phyloP scores from a whole-genome alignment of 2,113 vertebrate genomes.

The Suricata suricatta region DNA sequence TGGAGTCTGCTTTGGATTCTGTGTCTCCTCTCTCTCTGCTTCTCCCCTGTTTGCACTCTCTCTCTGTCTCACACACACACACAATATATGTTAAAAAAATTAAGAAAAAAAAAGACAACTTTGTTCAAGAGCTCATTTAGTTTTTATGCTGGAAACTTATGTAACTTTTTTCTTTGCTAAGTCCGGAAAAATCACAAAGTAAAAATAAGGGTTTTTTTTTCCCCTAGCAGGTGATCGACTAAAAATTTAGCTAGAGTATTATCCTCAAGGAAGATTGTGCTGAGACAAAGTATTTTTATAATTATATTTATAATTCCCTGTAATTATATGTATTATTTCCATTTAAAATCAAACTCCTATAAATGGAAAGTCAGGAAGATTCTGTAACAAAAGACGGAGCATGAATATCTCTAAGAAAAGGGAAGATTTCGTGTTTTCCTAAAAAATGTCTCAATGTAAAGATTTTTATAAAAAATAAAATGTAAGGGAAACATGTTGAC shows the following conservation, averaged over 20 bases:
- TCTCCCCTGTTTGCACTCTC: no score
- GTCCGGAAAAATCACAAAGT: neutral
- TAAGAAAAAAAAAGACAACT: no score
- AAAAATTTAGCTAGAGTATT: neutral
- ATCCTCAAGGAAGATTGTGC: neutral
- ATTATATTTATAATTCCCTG: neutral
- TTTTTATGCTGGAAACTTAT: neutral
- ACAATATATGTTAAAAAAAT: no score
- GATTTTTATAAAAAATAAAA: neutral
- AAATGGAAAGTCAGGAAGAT: neutral
- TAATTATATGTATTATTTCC: neutral
- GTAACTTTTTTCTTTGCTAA: neutral
- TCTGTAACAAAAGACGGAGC: neutral
- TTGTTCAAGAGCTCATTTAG: neutral
- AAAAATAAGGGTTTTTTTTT: neutral
- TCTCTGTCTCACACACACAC: no score
- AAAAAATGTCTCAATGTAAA: neutral
- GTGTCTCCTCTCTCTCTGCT: no score
- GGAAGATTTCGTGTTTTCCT: neutral
- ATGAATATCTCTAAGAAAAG: neutral
- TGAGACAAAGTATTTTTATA: neutral
- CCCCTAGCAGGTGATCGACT: neutral
- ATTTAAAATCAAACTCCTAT: neutral
- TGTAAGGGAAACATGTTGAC: neutral
- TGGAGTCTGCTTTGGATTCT: no score